phyloP scores from a whole-genome alignment of 1,140 invertebrate species.

The Ceratoteleas bidentatus region DNA sequence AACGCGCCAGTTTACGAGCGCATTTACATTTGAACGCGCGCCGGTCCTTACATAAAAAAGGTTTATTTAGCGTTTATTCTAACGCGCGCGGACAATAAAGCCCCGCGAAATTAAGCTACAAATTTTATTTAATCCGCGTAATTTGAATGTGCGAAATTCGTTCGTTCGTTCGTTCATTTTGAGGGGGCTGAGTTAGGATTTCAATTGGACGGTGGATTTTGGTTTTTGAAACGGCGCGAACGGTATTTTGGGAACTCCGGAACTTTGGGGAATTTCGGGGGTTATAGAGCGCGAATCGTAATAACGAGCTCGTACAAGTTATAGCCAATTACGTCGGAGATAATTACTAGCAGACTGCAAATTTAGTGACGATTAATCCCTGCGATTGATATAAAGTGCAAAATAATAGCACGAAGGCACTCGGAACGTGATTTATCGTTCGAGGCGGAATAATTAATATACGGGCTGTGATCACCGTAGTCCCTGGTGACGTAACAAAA shows the following conservation, averaged over 20 bases:
- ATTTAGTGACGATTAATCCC: constrained; percentile 29
- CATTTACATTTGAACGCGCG: constrained; percentile 40
- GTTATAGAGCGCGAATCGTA: no score
- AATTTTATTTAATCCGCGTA: no score
- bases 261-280: no score
- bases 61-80: constrained; percentile 34
- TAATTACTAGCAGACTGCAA: constrained; percentile 21
- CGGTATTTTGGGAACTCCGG: no score
- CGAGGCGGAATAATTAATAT: constrained; percentile 26
- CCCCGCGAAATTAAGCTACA: not conserved
- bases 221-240: no score
- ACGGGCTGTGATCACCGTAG: not conserved
- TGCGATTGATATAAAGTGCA: constrained; percentile 18
- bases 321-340: constrained; percentile 15
- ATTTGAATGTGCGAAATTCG: no score
- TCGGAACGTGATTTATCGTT: constrained; percentile 21
- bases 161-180: no score
- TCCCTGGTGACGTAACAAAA: not conserved
- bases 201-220: no score
- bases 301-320: constrained; percentile 10
- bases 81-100: constrained; percentile 9
- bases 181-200: no score
- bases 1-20: no score
- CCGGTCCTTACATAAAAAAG: constrained; percentile 27
- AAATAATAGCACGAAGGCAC: constrained; percentile 23